phyloP scores from a whole-genome alignment of 2,888 invertebrate species.

The Sarcophaga variegata region DNA sequence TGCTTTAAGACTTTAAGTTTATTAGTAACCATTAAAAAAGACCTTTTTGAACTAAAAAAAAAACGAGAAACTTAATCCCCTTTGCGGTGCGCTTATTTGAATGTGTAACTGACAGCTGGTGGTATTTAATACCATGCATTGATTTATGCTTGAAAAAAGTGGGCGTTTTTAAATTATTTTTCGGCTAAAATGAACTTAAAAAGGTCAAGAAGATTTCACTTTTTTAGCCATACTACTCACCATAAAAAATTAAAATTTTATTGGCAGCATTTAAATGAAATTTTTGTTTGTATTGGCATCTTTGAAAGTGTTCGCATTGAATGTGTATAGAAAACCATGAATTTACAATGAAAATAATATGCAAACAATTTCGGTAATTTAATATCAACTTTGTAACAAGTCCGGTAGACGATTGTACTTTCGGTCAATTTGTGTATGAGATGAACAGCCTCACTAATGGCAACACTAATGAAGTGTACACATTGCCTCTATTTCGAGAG shows the following conservation, averaged over 20 bases:
- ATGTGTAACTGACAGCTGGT: slow-evolving; percentile 51
- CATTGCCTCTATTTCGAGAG: no score
- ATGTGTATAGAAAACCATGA: slow-evolving; percentile 50
- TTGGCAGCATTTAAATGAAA: neutral
- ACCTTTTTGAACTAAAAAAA: neutral
- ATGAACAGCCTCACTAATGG: no score
- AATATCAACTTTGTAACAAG: slow-evolving; percentile 62
- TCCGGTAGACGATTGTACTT: slow-evolving; percentile 1
- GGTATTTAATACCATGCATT: slow-evolving; percentile 61
- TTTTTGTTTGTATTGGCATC: slow-evolving; percentile 6
- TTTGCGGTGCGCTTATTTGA: slow-evolving; percentile 20
- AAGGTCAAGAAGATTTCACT: neutral
- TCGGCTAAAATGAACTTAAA: slow-evolving; percentile 68
- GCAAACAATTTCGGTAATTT: slow-evolving; percentile 57
- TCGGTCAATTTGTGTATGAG: no score
- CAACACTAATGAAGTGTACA: no score
- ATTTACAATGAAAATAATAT: slow-evolving; percentile 65
- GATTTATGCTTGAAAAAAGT: slow-evolving; percentile 77
- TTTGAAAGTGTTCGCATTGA: no score
- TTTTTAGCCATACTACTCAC: neutral
- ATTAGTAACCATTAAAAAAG: neutral
- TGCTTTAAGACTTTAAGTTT: slow-evolving; percentile 24
- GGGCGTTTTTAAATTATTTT: slow-evolving; percentile 79
- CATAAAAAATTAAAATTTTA: neutral
- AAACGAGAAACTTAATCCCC: slow-evolving; percentile 6